Percentiles rank a stretch among this genome's conserved stretches.
These are phyloP conservation scores for Rhinogobio ventralis DNA, from an alignment of 2,797 vertebrate species.

Conservation along the genomic window DNA sequence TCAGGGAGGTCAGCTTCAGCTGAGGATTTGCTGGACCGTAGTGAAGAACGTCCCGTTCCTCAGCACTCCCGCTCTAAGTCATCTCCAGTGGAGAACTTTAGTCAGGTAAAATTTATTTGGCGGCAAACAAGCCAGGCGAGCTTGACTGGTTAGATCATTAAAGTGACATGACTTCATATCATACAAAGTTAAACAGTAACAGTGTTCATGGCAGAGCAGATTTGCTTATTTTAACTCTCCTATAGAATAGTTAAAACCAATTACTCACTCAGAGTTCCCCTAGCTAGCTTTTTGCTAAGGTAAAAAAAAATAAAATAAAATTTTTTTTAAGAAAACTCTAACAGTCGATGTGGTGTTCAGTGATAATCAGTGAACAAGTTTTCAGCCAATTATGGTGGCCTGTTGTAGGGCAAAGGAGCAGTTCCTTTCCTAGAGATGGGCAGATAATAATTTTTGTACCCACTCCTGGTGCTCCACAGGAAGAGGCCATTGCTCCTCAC, in stretches of 20 bases:
- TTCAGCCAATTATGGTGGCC: constrained; percentile 10
- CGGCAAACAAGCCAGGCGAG: background rate
- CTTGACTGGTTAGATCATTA: background rate
- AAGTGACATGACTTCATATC: constrained; percentile 4
- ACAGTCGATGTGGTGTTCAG: background rate
- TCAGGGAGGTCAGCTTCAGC: constrained; percentile 86
- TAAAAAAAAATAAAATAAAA: constrained; percentile 1
- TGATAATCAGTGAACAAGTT: background rate
- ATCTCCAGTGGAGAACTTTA: constrained; percentile 79
- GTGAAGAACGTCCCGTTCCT: constrained; percentile 67
- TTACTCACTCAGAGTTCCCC: background rate
- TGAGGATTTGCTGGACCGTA: constrained; percentile 86
- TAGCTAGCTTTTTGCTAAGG: background rate
- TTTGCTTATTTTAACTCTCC: background rate
- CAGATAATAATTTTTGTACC: constrained; percentile 31
- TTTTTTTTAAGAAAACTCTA: background rate
- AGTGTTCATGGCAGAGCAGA: constrained; percentile 4
- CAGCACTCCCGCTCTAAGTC: constrained; percentile 87
- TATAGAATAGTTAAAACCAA: background rate
- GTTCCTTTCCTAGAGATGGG: constrained; percentile 27
- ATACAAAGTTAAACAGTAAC: constrained; percentile 20
- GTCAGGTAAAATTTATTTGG: constrained; percentile 79
- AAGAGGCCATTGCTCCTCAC: constrained; percentile 69
- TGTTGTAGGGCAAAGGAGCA: constrained; percentile 14
- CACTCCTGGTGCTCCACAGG: constrained; percentile 62